Conservation (phyloP, 1,140 invertebrate genomes). For the Heliconius eleuchia region DNA sequence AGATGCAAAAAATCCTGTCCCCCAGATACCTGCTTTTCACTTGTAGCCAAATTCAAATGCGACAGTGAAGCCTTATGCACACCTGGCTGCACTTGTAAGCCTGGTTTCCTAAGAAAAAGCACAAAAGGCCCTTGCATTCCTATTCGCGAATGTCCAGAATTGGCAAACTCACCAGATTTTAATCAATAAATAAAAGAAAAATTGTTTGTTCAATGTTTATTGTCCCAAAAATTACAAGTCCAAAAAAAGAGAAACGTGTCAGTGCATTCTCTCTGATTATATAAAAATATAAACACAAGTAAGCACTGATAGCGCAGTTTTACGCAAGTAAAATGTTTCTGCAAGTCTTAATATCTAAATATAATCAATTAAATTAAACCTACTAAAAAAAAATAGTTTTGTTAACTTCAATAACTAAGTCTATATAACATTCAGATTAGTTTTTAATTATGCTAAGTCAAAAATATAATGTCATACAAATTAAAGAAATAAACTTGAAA, state of each 20-base stretch:
- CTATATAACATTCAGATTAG: background rate
- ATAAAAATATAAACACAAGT: constrained; percentile 68
- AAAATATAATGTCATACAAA: background rate
- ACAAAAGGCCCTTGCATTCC: constrained; percentile 41
- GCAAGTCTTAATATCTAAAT: constrained; percentile 15
- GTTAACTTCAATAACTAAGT: background rate
- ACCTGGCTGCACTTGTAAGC: constrained; percentile 43
- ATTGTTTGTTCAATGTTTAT: background rate
- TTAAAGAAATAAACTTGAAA: background rate
- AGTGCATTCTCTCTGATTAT: constrained; percentile 71
- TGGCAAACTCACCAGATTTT: constrained; percentile 32
- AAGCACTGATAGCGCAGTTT: constrained; percentile 55
- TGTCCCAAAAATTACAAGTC: constrained; percentile 8
- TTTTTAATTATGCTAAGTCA: background rate
- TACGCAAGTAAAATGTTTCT: constrained; percentile 55
- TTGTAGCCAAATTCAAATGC: constrained; percentile 43
- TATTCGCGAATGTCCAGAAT: constrained; percentile 38
- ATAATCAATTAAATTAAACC: background rate
- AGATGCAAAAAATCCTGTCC: constrained; percentile 44
- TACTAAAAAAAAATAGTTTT: background rate
- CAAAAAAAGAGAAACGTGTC: constrained; percentile 8
- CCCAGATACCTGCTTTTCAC: constrained; percentile 46
- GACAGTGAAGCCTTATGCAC: constrained; percentile 27
- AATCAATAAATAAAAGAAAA: constrained; percentile 24
- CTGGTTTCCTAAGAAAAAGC: constrained; percentile 36